Evolutionary conservation across 92 coral and sea anemone genomes (phyloP), one percentile per base, ranked within the genome.

Genomic region (Umimayanthus chanpuru): DNA sequence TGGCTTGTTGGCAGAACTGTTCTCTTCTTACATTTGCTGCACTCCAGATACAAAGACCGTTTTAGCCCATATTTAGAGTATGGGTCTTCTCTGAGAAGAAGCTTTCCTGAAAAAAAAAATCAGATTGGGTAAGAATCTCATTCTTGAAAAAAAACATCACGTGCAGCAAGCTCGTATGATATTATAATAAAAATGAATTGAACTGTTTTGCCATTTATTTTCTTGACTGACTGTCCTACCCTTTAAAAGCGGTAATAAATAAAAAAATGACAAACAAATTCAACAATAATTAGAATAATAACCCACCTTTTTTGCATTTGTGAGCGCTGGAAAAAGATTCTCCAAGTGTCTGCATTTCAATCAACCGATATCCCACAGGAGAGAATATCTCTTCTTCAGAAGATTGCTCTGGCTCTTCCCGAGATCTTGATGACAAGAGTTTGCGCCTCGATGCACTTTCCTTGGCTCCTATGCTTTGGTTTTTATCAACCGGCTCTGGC

Each of bases 1-100:
- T 74, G 29, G 81, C 82, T 77, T 78, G 77, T 87, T 77, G 73
- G 76, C 56, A 87, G 30, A 73, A 78, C 56, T 55, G 80, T 85
- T 40, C 82, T 53, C 82, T 26, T 79, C 40, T 79, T 79, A 55
- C 82, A 79, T 79, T 41, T 77, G 30, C 56, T n/a, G 2, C 61
- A 77, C 64, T 44, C 56, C 36, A 79, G 47, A 16, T 79, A 49
- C 40, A 79, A n/a, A 5, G 82, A 49, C 2, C 65, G 20, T 50
- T 79, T 79, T 15, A 79, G 25, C n/a, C 81, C 64, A 25, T 44
- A 43, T 47, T 77, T 77, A 18, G 81, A 6, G 30, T 77, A 77
- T 41, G 81, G 81, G 81, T 77, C 81, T 15, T 44, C 81, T 77
- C 81, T 43, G 38, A 77, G 81, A 47, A 77, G 65, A 26, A 77